Evolutionary conservation across 2,888 invertebrate species (phyloP).

Genomic region (Fragum sueziense): DNA sequence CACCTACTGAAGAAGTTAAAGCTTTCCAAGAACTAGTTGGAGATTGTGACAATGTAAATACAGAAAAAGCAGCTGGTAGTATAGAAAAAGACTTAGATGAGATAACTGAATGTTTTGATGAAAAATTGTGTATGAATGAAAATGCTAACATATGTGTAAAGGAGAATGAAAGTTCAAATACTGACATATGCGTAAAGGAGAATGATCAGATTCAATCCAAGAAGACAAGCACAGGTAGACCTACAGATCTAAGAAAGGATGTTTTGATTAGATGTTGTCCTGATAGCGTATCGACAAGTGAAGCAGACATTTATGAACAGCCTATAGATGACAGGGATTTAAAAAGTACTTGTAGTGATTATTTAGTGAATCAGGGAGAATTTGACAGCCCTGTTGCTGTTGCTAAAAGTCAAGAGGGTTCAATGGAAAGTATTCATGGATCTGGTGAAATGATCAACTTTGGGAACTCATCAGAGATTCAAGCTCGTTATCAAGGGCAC

Average conservation of each 20-base stretch:
- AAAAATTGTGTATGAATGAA: neutral
- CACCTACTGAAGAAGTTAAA: conserved; percentile 2
- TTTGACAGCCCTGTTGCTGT: neutral
- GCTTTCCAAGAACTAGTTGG: neutral
- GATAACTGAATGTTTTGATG: neutral
- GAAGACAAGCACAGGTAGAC: neutral
- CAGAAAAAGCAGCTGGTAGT: no score
- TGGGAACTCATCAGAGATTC: neutral
- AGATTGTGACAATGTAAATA: neutral
- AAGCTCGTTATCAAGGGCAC: neutral
- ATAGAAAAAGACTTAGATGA: no score
- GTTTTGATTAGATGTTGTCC: neutral
- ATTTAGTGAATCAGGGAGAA: neutral
- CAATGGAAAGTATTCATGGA: neutral
- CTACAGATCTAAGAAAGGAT: neutral
- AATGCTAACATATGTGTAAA: neutral
- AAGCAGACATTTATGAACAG: conserved; percentile 30
- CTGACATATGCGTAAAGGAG: neutral
- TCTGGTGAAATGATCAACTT: neutral
- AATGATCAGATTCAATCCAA: neutral
- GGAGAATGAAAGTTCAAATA: neutral
- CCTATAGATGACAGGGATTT: conserved; percentile 22
- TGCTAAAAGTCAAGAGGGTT: neutral
- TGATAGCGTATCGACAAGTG: conserved; percentile 30
- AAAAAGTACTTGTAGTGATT: neutral